phyloP scores from a whole-genome alignment of 2,113 vertebrate species.

The Mesembrinibis cayennensis region DNA sequence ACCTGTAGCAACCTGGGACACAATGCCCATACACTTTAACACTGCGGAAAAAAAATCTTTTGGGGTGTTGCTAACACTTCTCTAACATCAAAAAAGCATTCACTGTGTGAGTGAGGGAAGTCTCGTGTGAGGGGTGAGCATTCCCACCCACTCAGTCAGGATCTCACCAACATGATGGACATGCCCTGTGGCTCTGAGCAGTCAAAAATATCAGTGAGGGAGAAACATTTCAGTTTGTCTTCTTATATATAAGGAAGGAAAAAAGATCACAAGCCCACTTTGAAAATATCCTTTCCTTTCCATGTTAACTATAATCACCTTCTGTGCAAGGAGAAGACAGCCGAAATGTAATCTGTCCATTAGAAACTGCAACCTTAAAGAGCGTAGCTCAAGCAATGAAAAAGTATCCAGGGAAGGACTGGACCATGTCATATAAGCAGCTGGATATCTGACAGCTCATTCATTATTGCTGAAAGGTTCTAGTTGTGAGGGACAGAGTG shows the following conservation, averaged over 20 bases:
- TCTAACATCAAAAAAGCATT: background rate
- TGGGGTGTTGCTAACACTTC: background rate
- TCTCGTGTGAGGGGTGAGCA: background rate
- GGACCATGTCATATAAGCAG: rapidly evolving
- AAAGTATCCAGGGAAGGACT: background rate
- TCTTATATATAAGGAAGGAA: background rate
- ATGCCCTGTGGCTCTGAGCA: background rate
- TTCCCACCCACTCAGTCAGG: background rate
- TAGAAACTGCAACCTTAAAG: background rate
- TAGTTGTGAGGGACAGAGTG: background rate
- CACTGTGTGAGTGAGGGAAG: background rate
- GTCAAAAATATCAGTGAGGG: background rate
- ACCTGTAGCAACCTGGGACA: background rate
- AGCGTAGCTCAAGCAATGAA: rapidly evolving
- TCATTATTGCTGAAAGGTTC: background rate
- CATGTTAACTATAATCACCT: background rate
- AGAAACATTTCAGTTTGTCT: background rate
- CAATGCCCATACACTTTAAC: background rate
- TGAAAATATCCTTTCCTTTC: background rate
- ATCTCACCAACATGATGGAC: rapidly evolving
- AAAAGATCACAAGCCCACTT: background rate
- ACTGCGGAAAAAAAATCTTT: no score
- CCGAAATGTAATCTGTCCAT: background rate
- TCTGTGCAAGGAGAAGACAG: background rate
- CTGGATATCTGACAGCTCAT: background rate